Base-by-base conservation (phyloP, 2,113 vertebrate species). In the Corythaeola cristata region DNA sequence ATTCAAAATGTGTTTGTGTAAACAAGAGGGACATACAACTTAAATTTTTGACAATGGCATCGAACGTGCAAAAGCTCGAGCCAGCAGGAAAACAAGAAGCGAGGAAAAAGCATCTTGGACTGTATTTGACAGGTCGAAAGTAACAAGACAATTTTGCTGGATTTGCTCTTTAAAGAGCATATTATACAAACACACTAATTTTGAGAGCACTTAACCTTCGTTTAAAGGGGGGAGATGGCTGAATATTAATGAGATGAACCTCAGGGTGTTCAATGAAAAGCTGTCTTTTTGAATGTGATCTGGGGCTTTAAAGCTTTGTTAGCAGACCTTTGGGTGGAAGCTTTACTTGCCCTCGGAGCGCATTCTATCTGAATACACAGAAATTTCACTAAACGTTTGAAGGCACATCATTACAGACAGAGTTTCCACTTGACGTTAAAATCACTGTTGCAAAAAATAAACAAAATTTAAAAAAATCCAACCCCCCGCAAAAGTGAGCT, bases 191-290 rank as follows among this genome's bases (percentile, higher is more conserved):
- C 87, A 95, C 35, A 2, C 39, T 89, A 92, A 93, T 95, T 95
- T 94, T 96, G 96, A 95, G 95, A 96, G 92, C 93, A 93, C 92
- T 92, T 96, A 97, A 96, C 95, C 94, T 90, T n/a, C 73, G 67
- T 85, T 85, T 93, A 82, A 89, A 41, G 27, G 26, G 66, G 56
- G 79, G 62, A 53, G 22, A 39, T 69, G 83, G 49, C 62, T 80
- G 91, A 95, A 95, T 96, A 82, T 80, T 85, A 94, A 96, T 63
- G 90, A 96, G 93, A 24, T 14, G 75, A 85, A 87, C 55, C 69
- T 56, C 11, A 11, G 76, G 79, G 77, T 64, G 44, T 52, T 81
- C 47, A 53, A 91, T 89, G 91, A 96, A 96, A 97, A 96, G 90
- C 89, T 81, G 55, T 41, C 58, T 71, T 63, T 90, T 33, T 85